A percentile compares a stretch with the other conserved stretches of the same genome.
Evolutionary conservation across 2,888 invertebrate species (phyloP).

Genomic region (Pristionchus arcanus): DNA sequence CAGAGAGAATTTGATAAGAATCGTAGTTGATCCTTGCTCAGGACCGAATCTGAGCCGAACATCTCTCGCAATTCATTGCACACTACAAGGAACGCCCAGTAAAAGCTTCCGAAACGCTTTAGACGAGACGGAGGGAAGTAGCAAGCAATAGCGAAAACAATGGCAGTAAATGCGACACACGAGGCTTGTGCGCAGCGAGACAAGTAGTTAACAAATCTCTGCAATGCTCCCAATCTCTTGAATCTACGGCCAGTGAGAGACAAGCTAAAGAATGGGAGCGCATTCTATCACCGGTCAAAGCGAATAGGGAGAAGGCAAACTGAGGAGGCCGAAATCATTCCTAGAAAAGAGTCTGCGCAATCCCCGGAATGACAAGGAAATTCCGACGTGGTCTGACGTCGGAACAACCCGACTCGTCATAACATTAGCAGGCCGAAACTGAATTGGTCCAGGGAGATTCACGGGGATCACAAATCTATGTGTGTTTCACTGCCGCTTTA

Average conservation of each 20-base stretch:
- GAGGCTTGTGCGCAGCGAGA: neutral
- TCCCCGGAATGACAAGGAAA: neutral
- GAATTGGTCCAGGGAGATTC: neutral
- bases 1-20: no score
- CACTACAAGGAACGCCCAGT: neutral
- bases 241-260: neutral
- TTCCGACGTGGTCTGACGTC: no score
- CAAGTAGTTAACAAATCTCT: no score
- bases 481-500: no score
- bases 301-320: no score
- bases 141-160: conserved; percentile 25
- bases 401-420: neutral
- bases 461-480: no score
- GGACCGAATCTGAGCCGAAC: no score
- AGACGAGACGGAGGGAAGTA: neutral
- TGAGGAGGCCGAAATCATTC: no score
- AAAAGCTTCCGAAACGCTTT: conserved; percentile 36
- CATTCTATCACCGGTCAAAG: no score
- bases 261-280: neutral
- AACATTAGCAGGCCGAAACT: neutral
- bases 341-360: neutral
- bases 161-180: neutral
- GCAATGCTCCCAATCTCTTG: no score
- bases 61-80: neutral
- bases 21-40: no score